Conservation (phyloP, 2,113 vertebrate genomes). For the Synodontis membranacea region DNA sequence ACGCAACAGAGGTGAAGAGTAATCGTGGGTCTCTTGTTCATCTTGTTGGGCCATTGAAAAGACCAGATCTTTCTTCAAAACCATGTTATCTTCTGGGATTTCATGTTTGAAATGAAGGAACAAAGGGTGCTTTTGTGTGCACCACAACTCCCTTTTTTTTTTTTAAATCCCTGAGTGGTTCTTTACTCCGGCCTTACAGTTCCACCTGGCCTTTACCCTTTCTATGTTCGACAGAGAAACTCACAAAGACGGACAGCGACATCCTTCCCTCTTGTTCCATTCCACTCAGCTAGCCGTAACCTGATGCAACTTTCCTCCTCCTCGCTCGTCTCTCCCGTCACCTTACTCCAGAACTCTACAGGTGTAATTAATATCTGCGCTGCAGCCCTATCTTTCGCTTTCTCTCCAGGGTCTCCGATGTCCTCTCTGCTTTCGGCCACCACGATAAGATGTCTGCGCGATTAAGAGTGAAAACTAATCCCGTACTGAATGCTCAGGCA, state of each 20-base stretch:
- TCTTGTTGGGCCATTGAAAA: constrained; percentile 48
- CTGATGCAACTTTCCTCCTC: constrained; percentile 38
- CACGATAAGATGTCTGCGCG: constrained; percentile 86
- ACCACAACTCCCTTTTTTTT: constrained; percentile 14
- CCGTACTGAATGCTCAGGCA: constrained; percentile 77
- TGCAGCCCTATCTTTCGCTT: constrained; percentile 64
- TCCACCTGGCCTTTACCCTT: constrained; percentile 43
- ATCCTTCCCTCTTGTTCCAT: constrained; percentile 28
- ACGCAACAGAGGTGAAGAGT: neutral
- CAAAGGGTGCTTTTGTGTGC: constrained; percentile 61
- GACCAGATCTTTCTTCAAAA: neutral
- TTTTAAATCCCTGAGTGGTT: neutral
- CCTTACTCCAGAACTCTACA: constrained; percentile 57
- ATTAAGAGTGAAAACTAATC: constrained; percentile 94
- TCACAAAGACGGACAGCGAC: constrained; percentile 54
- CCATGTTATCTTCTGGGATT: constrained; percentile 61
- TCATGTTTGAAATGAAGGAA: constrained; percentile 54
- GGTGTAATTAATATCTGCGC: constrained; percentile 75
- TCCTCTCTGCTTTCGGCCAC: constrained; percentile 79
- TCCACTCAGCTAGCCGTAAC: constrained; percentile 38
- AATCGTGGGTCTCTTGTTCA: constrained; percentile 33
- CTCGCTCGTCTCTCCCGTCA: neutral
- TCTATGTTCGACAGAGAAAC: constrained; percentile 52
- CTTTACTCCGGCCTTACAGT: constrained; percentile 58
- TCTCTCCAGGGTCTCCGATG: constrained; percentile 73